These are phyloP conservation scores for Calliphora vicina DNA, from an alignment of 1,140 invertebrate species.

Conservation along the genomic window DNA sequence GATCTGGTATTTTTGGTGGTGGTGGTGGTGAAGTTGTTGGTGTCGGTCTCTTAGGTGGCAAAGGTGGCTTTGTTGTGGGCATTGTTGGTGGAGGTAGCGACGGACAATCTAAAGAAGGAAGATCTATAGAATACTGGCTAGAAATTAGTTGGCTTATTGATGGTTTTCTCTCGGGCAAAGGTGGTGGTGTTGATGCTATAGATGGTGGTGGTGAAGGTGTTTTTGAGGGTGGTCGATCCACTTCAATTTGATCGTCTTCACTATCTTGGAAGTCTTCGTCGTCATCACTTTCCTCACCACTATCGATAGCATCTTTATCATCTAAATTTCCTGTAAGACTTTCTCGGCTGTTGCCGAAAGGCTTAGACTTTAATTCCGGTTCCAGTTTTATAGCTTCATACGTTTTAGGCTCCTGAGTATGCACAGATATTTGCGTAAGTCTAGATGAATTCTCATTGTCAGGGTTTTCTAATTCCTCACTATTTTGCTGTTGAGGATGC, in stretches of 20 bases:
- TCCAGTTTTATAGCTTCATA: not conserved
- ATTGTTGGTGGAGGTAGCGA: slow-evolving; percentile 21
- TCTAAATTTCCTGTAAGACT: slow-evolving; percentile 45
- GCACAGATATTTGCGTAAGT: too few species aligned
- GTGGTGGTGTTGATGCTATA: slow-evolving; percentile 50
- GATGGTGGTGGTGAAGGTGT: slow-evolving; percentile 52
- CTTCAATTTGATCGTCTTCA: slow-evolving; percentile 10
- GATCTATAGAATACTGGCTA: too few species aligned
- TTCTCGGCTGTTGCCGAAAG: slow-evolving; percentile 49
- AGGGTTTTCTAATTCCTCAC: too few species aligned
- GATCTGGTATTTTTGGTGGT: slow-evolving; percentile 45
- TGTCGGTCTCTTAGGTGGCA: not conserved
- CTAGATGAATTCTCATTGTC: too few species aligned
- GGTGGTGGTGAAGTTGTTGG: not conserved
- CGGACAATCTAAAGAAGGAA: not conserved
- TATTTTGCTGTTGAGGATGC: too few species aligned
- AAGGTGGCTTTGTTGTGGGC: slow-evolving; percentile 24
- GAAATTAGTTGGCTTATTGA: slow-evolving; percentile 21
- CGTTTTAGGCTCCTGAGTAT: too few species aligned
- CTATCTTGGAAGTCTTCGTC: slow-evolving; percentile 8
- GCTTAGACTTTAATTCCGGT: not conserved
- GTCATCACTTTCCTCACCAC: slow-evolving; percentile 2
- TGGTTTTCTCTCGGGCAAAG: slow-evolving; percentile 48
- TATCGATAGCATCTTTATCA: not conserved
- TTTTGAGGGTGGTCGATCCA: slow-evolving; percentile 44